Percentiles rank a stretch among this genome's conserved stretches.
Conservation (phyloP, 2,797 vertebrate genomes). For the Mycteria americana region DNA sequence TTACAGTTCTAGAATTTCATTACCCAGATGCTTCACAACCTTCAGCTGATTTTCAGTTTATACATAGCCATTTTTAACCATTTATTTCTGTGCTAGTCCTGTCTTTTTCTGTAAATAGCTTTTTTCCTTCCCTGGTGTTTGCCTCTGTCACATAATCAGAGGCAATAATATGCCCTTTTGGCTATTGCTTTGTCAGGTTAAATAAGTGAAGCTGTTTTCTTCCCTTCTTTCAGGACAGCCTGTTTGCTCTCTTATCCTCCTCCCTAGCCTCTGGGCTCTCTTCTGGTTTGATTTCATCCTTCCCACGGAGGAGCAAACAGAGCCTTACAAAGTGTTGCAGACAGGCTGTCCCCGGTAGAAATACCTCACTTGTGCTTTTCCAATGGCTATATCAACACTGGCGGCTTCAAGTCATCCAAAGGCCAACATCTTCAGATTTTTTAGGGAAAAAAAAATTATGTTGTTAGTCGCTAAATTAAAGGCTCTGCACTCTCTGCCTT, state of each 20-base stretch:
- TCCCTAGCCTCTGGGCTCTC: neutral
- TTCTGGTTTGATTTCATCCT: neutral
- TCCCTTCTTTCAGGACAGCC: neutral
- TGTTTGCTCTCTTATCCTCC: neutral
- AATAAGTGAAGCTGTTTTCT: neutral
- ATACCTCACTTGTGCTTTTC: neutral
- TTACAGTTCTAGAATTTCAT: neutral
- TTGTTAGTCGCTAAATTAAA: neutral
- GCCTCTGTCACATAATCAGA: neutral
- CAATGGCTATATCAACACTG: neutral
- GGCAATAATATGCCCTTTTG: neutral
- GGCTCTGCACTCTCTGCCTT: neutral
- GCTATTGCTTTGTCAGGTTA: neutral
- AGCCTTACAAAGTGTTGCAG: neutral
- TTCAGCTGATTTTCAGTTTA: neutral
- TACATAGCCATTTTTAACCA: neutral
- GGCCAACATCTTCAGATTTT: neutral
- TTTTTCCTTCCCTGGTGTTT: neutral
- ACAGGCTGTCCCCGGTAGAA: neutral
- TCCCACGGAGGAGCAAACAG: accelerated
- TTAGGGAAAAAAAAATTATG: neutral
- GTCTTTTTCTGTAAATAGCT: accelerated
- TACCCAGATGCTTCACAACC: neutral
- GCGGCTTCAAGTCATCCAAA: neutral
- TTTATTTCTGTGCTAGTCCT: neutral